Conservation (phyloP, 2,888 invertebrate genomes). For the Deroplatys truncata region DNA sequence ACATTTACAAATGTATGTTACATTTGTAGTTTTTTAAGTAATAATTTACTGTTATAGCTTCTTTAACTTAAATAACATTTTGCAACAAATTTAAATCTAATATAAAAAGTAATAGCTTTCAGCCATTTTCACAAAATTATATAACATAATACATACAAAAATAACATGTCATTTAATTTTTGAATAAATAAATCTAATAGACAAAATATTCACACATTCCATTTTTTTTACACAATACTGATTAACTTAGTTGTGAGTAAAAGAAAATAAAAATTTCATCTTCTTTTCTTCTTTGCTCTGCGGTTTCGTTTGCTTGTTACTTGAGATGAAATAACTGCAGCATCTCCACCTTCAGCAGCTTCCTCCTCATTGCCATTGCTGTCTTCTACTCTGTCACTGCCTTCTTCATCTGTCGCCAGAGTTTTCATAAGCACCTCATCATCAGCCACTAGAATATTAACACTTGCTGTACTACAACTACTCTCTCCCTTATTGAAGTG, state of each 20-base stretch:
- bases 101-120: not conserved
- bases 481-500: not conserved
- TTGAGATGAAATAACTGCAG: not conserved
- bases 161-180: not conserved
- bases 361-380: slow-evolving; percentile 10
- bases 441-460: not conserved
- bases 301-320: slow-evolving; percentile 5
- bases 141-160: not conserved
- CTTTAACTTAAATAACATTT: not conserved
- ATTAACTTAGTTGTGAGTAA: not conserved
- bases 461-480: not conserved
- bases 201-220: not conserved
- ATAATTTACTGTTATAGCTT: not conserved
- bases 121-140: not conserved
- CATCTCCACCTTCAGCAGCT: not conserved
- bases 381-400: not conserved
- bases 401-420: not conserved
- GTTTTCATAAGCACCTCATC: not conserved
- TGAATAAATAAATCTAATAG: not conserved
- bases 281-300: slow-evolving; percentile 20
- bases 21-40: not conserved
- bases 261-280: not conserved
- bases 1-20: not conserved
- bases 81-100: not conserved
- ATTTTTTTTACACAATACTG: not conserved